phyloP scores from a whole-genome alignment of 2,797 vertebrate genomes.

The Melanotaenia nigrans region DNA sequence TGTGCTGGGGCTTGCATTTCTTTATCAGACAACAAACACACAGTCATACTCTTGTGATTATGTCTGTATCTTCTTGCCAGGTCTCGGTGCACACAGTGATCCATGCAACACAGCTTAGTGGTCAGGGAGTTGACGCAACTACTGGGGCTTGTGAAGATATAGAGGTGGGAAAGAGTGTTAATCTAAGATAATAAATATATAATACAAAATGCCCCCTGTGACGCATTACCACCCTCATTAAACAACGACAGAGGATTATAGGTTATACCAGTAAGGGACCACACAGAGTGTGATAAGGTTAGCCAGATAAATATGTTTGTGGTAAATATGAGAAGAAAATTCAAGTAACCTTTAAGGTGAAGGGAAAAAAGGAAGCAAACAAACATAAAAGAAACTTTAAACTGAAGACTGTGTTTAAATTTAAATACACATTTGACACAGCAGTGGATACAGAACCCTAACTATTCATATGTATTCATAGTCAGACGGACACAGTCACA shows the following conservation, averaged over 20 bases:
- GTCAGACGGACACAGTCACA: constrained; percentile 18
- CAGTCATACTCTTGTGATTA: constrained; percentile 30
- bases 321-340: constrained; percentile 9
- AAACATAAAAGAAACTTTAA: not conserved
- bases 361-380: not conserved
- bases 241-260: constrained; percentile 53
- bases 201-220: constrained; percentile 58
- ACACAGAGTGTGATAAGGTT: constrained; percentile 34
- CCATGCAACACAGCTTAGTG: constrained; percentile 48
- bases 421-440: constrained; percentile 17
- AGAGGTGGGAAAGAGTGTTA: constrained; percentile 57
- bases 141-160: constrained; percentile 58
- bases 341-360: not conserved
- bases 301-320: constrained; percentile 13
- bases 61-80: constrained; percentile 38
- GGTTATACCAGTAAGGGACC: constrained; percentile 18
- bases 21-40: constrained; percentile 37
- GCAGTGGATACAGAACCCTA: constrained; percentile 15
- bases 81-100: constrained; percentile 32
- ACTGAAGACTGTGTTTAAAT: not conserved
- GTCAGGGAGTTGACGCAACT: constrained; percentile 53
- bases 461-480: constrained; percentile 11
- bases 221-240: constrained; percentile 50
- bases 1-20: constrained; percentile 34
- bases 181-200: constrained; percentile 64